phyloP scores from a whole-genome alignment of 2,113 vertebrate genomes.

The Gymnocephalus cernua region DNA sequence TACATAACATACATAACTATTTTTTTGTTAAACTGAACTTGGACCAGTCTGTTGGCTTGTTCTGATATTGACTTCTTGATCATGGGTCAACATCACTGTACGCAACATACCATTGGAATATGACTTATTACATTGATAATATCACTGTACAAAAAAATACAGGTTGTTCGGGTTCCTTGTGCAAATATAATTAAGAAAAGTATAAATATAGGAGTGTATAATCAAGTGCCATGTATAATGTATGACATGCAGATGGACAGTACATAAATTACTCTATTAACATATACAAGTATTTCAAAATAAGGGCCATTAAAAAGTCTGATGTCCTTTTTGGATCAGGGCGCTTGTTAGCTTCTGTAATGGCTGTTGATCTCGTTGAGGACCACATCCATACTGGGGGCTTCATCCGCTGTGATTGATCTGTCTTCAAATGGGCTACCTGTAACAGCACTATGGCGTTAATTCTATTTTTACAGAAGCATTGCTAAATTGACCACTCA shows the following conservation, averaged over 20 bases:
- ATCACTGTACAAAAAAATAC: not conserved
- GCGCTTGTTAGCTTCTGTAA: constrained; percentile 29
- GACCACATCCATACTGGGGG: constrained; percentile 71
- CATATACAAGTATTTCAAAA: constrained; percentile 28
- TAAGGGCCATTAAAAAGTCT: not conserved
- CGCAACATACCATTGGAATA: not conserved
- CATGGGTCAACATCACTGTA: not conserved
- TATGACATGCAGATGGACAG: not conserved
- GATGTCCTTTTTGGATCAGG: constrained; percentile 39
- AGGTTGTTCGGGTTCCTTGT: not conserved
- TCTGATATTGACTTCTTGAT: not conserved
- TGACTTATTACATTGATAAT: not conserved
- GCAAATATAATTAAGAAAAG: not conserved
- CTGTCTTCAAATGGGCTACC: constrained; percentile 73
- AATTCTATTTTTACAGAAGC: not conserved
- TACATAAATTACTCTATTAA: constrained; percentile 27
- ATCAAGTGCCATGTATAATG: not conserved
- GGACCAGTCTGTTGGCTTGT: not conserved
- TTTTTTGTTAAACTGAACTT: not conserved
- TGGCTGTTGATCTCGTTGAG: constrained; percentile 78
- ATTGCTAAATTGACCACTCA: not conserved
- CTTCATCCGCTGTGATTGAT: constrained; percentile 71
- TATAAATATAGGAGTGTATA: not conserved
- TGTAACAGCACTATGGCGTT: constrained; percentile 52
- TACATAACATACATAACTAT: no score